Evolutionary conservation across 2,113 vertebrate genomes (phyloP), one percentile per base, ranked within the genome.

Genomic region (Xenus cinereus): DNA sequence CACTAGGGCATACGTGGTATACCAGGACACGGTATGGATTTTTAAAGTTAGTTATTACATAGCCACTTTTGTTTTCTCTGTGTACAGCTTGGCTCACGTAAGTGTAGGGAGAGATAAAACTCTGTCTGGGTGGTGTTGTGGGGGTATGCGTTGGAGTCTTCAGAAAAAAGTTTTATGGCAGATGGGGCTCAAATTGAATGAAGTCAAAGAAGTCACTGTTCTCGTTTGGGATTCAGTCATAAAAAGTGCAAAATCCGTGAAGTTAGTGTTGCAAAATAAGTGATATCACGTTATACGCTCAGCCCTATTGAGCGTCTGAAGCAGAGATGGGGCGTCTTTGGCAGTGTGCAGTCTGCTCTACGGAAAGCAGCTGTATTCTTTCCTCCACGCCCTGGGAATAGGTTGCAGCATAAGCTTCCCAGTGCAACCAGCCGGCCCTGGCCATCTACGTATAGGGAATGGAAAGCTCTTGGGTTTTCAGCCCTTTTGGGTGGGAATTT

Each of bases 311-410:
- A 92, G 33, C 6, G 28, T n/a, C 63, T 84, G 57, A 80, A 89
- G 71, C 57, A 87, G 89, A 89, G n/a, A 59, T 63, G 91, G 77
- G 84, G 71, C 3, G 84, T 87, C 90, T 82, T 79, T 96, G 95
- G 96, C 97, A 95, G 37, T 0, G 0, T 10, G 53, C 33, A 60
- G 56, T 14, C 86, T 75, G 72, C 68, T 92, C 30, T 53, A 13
- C 6, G 15, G 77, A 95, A 96, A 96, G 91, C 96, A 97, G 97
- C 94, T 97, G 94, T 92, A 73, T 69, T 93, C 74, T 76, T 73
- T 77, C 45, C 71, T 72, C 92, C 95, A 89, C 87, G 0, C 95
- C 96, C 95, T 95, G 92, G 96, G 97, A 96, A 85, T 92, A 91
- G 71, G n/a, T 59, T 97, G 77, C 79, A 92, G 88, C 62, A 27